Evolutionary conservation across 2,888 invertebrate genomes (phyloP), one percentile per base, ranked within the genome.

Genomic region (Meteorus colon): DNA sequence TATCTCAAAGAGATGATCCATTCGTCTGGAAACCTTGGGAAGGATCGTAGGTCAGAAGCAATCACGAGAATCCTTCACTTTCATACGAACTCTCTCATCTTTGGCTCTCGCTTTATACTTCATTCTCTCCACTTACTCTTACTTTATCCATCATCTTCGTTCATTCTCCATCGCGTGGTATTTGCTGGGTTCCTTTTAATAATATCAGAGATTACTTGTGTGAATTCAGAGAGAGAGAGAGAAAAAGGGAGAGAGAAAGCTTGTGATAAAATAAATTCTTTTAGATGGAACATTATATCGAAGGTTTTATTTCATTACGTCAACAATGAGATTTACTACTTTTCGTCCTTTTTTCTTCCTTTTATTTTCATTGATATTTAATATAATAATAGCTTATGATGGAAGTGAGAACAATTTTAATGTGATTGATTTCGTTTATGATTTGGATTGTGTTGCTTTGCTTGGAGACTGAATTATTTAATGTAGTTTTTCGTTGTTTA

Each of bases 1-100:
- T 27, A 69, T 14, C 48, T 70, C 70, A 70, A 70, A 75, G 70
- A 70, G 70, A 75, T 75, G 51, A 75, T 70, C 69, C 70, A 51
- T 69, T 70, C 51, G 48, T 70, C 65, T 48, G 65, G 41, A 75
- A 69, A 37, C 19, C 74, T 37, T 63, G 51, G 27, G 34, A 65
- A 37, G 63, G 55, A 48, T 65, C 48, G 31, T 34, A 70, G 69
- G 74, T 70, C 70, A 70, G 37, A 63, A 70, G 55, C 69, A 70
- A 75, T 75, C 74, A 74, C 16, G 59, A 60, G 55, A 67, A 59
- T 60, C 63, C n/a, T n/a, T 63, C 34, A 24, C 59, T 71, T 60
- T 31, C 16, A 41, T 55, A 29, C 51, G 19, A 55, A 63, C 41
- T 68, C 41, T 68, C 73, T 55, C 29, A 55, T 63, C 67, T 62